phyloP scores from a whole-genome alignment of 2,797 vertebrate species.

The Tenualosa thibaudeaui region DNA sequence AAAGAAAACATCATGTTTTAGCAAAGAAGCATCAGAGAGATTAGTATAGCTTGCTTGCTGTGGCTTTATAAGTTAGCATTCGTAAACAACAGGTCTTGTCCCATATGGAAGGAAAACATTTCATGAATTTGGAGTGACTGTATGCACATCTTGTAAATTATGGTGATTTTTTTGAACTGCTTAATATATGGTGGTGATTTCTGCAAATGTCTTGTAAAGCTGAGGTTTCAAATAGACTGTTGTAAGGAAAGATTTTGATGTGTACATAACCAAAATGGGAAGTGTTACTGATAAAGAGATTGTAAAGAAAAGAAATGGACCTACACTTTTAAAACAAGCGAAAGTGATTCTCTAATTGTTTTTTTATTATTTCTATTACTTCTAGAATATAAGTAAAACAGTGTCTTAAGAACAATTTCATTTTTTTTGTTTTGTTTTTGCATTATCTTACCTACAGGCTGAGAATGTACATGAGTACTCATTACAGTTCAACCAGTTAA shows the following conservation, averaged over 20 bases:
- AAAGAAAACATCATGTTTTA: neutral
- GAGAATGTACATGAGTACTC: too few species aligned
- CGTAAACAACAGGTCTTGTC: neutral
- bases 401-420: slow-evolving; percentile 51
- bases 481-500: too few species aligned
- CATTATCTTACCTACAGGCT: too few species aligned
- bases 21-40: neutral
- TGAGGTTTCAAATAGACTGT: slow-evolving; percentile 40
- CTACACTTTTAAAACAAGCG: slow-evolving; percentile 48
- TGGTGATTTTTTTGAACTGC: slow-evolving; percentile 32
- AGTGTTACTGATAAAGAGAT: slow-evolving; percentile 31
- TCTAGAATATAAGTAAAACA: slow-evolving; percentile 62
- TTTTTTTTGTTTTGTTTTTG: neutral
- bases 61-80: neutral
- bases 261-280: slow-evolving; percentile 58
- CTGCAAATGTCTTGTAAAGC: slow-evolving; percentile 61
- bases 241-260: slow-evolving; percentile 45
- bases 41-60: neutral
- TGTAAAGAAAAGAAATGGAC: slow-evolving; percentile 41
- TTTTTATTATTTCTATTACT: slow-evolving; percentile 61
- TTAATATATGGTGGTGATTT: slow-evolving; percentile 35
- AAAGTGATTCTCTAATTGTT: slow-evolving; percentile 47
- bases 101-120: neutral
- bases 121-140: slow-evolving; percentile 20
- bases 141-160: slow-evolving; percentile 32